Base-by-base conservation (phyloP, 2,797 vertebrate genomes). In the Anomalospiza imberbis region DNA sequence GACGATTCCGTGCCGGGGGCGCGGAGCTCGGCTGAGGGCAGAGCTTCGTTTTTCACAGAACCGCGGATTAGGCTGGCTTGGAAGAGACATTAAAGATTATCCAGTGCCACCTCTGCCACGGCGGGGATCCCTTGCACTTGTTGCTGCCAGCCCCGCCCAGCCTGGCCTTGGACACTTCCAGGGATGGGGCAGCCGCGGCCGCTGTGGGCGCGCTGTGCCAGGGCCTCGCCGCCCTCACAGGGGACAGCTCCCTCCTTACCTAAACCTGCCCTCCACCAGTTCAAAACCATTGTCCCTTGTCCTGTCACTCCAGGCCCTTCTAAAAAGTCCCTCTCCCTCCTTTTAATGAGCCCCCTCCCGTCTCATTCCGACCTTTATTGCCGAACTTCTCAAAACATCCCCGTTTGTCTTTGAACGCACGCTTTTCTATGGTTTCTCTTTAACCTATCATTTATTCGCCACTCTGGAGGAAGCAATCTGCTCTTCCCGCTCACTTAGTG, bases 61-160 rank as follows among this genome's bases (percentile, higher is more conserved):
- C 1, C 2, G 9, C 1, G 4, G 17, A 3, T 3, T 1, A 12
- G 2, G 1, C 1, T 7, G 15, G 7, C 7, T 6, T 31, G 18
- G 13, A 12, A 51, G 7, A 44, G 18, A 21, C n/a, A 14, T 34
- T 28, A 32, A 32, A 57, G 24, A 9, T 13, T 5, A 7, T 3
- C n/a, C 13, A 2, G 21, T 22, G 26, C 12, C 10, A 4, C 1
- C 1, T 0, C 3, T 38, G 24, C 15, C 13, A 0, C 3, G n/a
- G 21, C 29, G 21, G 16, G 44, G 18, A 34, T 44, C 21, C 5
- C 3, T 63, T 6, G 4, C 55, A 9, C 38, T 15, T 18, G 50
- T 17, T 45, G 55, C 44, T 47, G 1, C 0, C 3, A 12, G 3
- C 18, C 13, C 21, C 10, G 0, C 16, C 19, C 48, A 5, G 3